These are phyloP conservation scores for Atta texana DNA, from an alignment of 1,140 invertebrate species.

Conservation along the genomic window DNA sequence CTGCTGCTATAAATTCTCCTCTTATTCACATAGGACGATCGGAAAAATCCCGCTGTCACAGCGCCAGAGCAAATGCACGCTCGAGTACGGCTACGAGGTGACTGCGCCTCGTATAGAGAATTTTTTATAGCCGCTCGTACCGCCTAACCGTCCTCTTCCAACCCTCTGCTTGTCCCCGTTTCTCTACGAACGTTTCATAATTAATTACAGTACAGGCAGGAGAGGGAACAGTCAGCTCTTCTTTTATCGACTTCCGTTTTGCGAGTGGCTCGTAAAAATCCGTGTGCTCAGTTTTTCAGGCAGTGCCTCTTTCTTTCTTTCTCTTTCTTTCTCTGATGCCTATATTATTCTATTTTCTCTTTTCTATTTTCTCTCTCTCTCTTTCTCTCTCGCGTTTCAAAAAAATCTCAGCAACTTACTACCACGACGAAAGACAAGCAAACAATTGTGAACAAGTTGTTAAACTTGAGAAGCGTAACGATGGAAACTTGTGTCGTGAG, in stretches of 20 bases:
- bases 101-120: conserved; percentile 47
- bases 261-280: conserved; percentile 80
- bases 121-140: conserved; percentile 49
- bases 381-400: not conserved
- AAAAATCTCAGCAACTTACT: conserved; percentile 38
- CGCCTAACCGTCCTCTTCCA: not conserved
- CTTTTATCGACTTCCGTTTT: conserved; percentile 81
- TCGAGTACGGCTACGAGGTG: conserved; percentile 48
- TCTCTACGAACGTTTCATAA: conserved; percentile 77
- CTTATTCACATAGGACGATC: conserved; percentile 55
- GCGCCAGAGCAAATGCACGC: conserved; percentile 41
- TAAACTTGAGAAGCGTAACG: conserved; percentile 41
- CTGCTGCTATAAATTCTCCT: conserved; percentile 40
- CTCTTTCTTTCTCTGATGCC: conserved; percentile 54
- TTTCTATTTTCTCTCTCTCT: not conserved
- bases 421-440: conserved; percentile 15
- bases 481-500: conserved; percentile 16
- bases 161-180: not conserved
- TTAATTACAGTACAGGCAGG: conserved; percentile 77
- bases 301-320: conserved; percentile 28
- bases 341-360: conserved; percentile 50
- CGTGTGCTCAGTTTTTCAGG: conserved; percentile 65
- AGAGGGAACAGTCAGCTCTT: conserved; percentile 63
- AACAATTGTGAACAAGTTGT: conserved; percentile 37
- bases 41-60: conserved; percentile 60